Conservation (phyloP, 2,888 invertebrate genomes). For the Cataglyphis cursor region DNA sequence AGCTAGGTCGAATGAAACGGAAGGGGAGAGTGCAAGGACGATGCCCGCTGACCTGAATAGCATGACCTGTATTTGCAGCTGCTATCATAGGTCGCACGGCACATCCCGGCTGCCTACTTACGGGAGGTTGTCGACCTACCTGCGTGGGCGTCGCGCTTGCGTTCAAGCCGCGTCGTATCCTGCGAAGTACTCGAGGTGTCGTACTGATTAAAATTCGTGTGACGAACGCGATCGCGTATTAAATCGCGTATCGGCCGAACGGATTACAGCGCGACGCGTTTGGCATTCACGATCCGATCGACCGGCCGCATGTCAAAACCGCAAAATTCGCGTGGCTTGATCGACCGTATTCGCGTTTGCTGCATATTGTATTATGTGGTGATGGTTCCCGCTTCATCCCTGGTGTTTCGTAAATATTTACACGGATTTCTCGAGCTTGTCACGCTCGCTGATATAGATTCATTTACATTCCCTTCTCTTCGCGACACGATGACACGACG, state of each 20-base stretch:
- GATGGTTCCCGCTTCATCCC: neutral
- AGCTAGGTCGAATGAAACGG: conserved; percentile 4
- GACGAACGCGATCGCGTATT: neutral
- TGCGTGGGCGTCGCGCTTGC: conserved; percentile 57
- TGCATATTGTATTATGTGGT: neutral
- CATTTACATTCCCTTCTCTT: neutral
- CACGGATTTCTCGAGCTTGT: neutral
- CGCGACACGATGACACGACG: neutral
- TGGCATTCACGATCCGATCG: neutral
- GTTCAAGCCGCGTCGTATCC: neutral
- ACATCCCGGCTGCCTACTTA: conserved; percentile 40
- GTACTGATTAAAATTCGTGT: conserved; percentile 61
- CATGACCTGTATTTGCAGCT: conserved; percentile 69
- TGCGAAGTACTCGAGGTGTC: neutral
- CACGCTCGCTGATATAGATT: neutral
- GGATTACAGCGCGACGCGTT: neutral
- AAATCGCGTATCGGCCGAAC: neutral
- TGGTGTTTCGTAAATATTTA: conserved; percentile 26
- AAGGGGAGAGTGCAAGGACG: conserved; percentile 59
- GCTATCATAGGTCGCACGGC: conserved; percentile 50
- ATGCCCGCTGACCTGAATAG: conserved; percentile 70
- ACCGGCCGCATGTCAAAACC: neutral
- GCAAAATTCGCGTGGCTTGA: neutral
- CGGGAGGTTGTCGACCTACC: conserved; percentile 60
- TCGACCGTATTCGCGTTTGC: neutral